Evolutionary conservation across 2,888 invertebrate species (phyloP), one percentile per base, ranked within the genome.

Genomic region (Tenodera sinensis): DNA sequence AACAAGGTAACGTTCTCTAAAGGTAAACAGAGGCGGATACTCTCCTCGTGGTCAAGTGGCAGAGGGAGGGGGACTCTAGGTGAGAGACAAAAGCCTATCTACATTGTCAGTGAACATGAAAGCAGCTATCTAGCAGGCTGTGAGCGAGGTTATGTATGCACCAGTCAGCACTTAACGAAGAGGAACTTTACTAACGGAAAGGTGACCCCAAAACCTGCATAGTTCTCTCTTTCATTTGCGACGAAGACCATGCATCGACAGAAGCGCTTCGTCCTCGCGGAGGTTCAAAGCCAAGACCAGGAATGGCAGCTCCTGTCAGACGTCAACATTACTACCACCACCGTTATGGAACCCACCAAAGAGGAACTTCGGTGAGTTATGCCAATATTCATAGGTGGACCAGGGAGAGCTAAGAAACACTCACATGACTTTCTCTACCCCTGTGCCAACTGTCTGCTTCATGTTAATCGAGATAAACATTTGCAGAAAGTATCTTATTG

Each of bases 221-320:
- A 27, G 7, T 6, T 28, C 28, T 25, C 28, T 25, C 28, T 54
- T 25, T 15, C 30, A 28, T 25, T 4, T 20, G 12, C 25, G 28
- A 28, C 0, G 3, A n/a, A n/a, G n/a, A 27, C 42, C 25, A 83
- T 87, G 87, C 87, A 82, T 71, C 81, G 87, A 14, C 87, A 87
- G 87, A 87, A 87, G 87, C 34, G 87, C 9, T 87, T 87, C 30
- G 87, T 87, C 42, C 28, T 87, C 28, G 87, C 87, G 20, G 87
- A 87, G 42, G 28, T 87, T 83, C 82, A 30, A 83, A 87, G 87
- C 28, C 71, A 87, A 20, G 83, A 87, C 1, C 83, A 87, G n/a
- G 87, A 87, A 34, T 87, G 87, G 87, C 8, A 83, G 30, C 82
- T 87, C 25, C 20, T 15, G 20, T 20, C 20, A 3, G 20, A 71